A percentile compares a stretch with the other conserved stretches of the same genome.
phyloP scores from a whole-genome alignment of 2,797 vertebrate species.

The Gallirallus australis region DNA sequence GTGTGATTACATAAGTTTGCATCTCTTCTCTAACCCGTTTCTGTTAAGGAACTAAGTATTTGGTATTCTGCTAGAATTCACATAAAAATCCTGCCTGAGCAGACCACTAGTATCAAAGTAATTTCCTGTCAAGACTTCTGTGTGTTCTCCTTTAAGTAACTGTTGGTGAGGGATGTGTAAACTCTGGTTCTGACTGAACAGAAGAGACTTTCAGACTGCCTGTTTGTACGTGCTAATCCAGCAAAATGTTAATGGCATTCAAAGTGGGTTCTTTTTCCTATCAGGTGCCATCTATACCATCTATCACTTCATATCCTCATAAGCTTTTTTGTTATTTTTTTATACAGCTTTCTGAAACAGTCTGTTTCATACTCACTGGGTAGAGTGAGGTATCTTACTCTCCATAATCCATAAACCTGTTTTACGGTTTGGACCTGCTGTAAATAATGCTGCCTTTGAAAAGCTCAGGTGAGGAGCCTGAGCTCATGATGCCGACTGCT shows the following conservation, averaged over 20 bases:
- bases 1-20: background rate
- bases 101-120: background rate
- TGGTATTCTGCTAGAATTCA: background rate
- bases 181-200: background rate
- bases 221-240: background rate
- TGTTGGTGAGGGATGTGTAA: background rate
- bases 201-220: background rate
- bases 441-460: background rate
- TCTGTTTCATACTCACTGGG: background rate
- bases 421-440: background rate
- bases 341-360: background rate
- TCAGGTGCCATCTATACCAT: background rate
- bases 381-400: background rate
- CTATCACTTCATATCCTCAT: background rate
- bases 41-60: background rate
- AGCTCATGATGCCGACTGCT: background rate
- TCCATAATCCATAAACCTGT: background rate
- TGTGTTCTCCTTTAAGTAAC: background rate
- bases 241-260: background rate
- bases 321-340: background rate
- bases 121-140: background rate
- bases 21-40: background rate
- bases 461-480: background rate
- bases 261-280: background rate
- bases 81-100: background rate